A percentile compares a stretch with the other conserved stretches of the same genome.
These are phyloP conservation scores for Nasonia vitripennis DNA, from an alignment of 1,140 invertebrate genomes.

Conservation along the genomic window DNA sequence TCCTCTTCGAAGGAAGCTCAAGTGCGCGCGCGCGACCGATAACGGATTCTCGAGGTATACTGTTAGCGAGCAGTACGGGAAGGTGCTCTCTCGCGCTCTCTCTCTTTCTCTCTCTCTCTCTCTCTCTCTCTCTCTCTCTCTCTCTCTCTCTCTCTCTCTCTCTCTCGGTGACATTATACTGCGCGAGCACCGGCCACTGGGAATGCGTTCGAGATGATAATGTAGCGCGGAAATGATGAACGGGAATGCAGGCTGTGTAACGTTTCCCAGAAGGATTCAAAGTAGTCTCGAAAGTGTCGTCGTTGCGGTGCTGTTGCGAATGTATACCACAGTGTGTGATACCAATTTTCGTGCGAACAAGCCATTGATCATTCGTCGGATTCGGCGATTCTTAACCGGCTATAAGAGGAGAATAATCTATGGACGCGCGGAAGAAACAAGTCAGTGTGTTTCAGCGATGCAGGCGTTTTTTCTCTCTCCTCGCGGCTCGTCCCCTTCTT, in stretches of 20 bases:
- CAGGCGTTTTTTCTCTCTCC: no score
- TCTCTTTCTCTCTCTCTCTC: neutral
- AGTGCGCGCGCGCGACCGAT: constrained; percentile 57
- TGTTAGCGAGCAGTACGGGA: constrained; percentile 65
- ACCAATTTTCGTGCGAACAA: no score
- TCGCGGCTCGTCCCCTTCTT: neutral
- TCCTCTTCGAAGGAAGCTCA: constrained; percentile 53
- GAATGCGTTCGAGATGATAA: neutral
- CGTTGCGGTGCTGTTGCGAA: no score
- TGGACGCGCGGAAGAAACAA: no score
- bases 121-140: neutral
- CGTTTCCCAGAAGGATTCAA: no score
- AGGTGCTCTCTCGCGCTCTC: constrained; percentile 23
- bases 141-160: neutral
- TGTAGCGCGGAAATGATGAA: neutral
- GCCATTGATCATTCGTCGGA: no score
- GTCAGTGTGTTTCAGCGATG: no score
- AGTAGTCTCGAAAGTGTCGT: no score
- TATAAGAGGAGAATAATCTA: no score
- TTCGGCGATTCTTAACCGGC: no score
- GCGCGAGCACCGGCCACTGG: neutral
- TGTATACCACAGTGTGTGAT: no score
- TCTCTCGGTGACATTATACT: constrained; percentile 36
- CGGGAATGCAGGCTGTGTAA: no score
- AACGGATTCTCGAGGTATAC: constrained; percentile 69